Evolutionary conservation across 2,888 invertebrate species (phyloP), one percentile per base, ranked within the genome.

Genomic region (Brachynemurus nebulosus): DNA sequence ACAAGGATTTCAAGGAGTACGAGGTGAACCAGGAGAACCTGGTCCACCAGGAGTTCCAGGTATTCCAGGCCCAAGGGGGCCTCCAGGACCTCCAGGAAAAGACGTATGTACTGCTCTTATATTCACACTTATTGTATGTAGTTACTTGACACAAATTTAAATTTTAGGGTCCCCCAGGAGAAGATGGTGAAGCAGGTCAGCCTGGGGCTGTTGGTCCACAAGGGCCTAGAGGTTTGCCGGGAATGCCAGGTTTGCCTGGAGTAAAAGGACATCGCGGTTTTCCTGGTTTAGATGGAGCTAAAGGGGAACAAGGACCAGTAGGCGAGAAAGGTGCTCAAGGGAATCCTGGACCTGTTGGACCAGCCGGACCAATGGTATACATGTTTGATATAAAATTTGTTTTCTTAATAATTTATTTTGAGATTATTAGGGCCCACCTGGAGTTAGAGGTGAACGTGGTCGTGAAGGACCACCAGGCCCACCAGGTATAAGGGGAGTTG

Each of bases 191-290:
- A 62, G 67, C 76, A 1, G 89, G 89, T 0, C 70, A 74, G n/a
- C 59, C 74, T 3, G 89, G 89, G 17, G 65, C 76, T 4, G 60
- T 70, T 4, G 88, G 88, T 0, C 77, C 80, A 16, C 66, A 78
- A 1, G 89, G 89, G 1, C 70, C 80, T 0, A 69, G 86, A 52
- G 90, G 90, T 1, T 61, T 63, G 7, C 70, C 77, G 3, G 79
- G 89, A 30, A 68, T 83, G 62, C 84, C 86, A 0, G 88, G 88
- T 1, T 65, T 86, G 4, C 84, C 86, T 2, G 90, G 90, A 2
- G 61, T 77, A 0, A 89, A 89, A 63, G 89, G 89, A 0, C 88
- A 89, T 59, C 71, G 84, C 40, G 89, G 89, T 2, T 84, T 79
- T 54, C 76, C 75, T 12, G 89, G 89, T 16, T 64, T 80, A 45